phyloP scores from a whole-genome alignment of 2,113 vertebrate genomes.

The Burhinus bistriatus region DNA sequence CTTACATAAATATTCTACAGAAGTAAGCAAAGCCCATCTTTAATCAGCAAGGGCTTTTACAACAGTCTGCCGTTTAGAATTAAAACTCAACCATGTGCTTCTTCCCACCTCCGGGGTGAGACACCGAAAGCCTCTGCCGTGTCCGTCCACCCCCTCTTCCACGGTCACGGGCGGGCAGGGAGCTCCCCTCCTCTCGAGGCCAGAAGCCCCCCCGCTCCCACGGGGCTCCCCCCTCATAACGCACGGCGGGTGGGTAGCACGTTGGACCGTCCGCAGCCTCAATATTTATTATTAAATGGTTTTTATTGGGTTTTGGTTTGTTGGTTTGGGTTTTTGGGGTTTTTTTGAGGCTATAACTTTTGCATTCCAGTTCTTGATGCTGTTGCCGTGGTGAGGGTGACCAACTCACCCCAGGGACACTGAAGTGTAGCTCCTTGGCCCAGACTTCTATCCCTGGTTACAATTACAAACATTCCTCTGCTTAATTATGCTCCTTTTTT shows the following conservation, averaged over 20 bases:
- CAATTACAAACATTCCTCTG: neutral
- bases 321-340: neutral
- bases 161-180: neutral
- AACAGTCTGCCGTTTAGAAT: conserved; percentile 34
- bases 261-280: neutral
- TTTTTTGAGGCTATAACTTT: neutral
- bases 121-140: neutral
- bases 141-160: neutral
- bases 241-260: neutral
- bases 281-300: rapidly evolving
- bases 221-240: no score
- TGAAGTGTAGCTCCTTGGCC: neutral
- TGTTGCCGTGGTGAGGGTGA: neutral
- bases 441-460: neutral
- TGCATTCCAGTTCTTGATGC: neutral
- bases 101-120: neutral
- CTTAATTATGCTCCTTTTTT: neutral
- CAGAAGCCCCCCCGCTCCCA: neutral
- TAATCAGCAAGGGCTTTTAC: conserved; percentile 18
- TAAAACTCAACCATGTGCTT: conserved; percentile 52
- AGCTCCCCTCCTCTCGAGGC: neutral
- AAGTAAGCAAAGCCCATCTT: neutral
- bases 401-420: neutral
- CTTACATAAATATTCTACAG: neutral
- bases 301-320: neutral